Evolutionary conservation across 64 coral and sea anemone genomes (phyloP), one percentile per base, ranked within the genome.

Genomic region (Catalaphyllia jardinei): DNA sequence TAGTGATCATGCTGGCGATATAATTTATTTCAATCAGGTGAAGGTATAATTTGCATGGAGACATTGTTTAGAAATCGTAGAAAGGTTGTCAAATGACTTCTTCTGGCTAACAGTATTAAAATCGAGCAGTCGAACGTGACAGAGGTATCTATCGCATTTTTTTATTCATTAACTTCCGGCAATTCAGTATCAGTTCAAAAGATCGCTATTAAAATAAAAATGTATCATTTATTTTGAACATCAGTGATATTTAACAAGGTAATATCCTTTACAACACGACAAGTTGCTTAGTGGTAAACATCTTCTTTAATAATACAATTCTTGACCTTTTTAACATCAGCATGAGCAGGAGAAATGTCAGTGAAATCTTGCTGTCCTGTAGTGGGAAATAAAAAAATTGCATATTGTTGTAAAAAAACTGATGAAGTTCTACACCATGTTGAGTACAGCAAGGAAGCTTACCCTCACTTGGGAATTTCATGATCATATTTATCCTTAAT

Each of bases 401-500:
- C 22, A 69, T n/a, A 25, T 29, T 69, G 62, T 7, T 65, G 62
- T 22, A 20, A 65, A 22, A 18, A 7, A 65, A 65, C 1, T 8
- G 18, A 24, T 65, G 1, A 69, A 10, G 2, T 69, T 69, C 9
- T 69, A 29, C 4, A 10, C 22, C 11, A 27, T 24, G 11, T 69
- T 4, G 19, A 24, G 19, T 20, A 19, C 24, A 69, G 10, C 65
- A 27, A 29, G 65, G 9, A 10, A 25, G 25, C 65, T 25, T 29
- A 85, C 81, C 81, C 19, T 89, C 31, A 92, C 67, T 86, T 76
- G 5, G 90, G 90, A 55, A 46, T 29, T 91, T 94, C 93, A 88
- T 94, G 93, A 60, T 94, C 83, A 88, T 91, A 94, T 91, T 94
- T 94, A 76, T 82, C 86, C 61, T 82, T 88, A 22, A 94, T 79